A percentile compares a stretch with the other conserved stretches of the same genome.
phyloP scores from a whole-genome alignment of 2,888 invertebrate species.

The Anthophora plumipes region DNA sequence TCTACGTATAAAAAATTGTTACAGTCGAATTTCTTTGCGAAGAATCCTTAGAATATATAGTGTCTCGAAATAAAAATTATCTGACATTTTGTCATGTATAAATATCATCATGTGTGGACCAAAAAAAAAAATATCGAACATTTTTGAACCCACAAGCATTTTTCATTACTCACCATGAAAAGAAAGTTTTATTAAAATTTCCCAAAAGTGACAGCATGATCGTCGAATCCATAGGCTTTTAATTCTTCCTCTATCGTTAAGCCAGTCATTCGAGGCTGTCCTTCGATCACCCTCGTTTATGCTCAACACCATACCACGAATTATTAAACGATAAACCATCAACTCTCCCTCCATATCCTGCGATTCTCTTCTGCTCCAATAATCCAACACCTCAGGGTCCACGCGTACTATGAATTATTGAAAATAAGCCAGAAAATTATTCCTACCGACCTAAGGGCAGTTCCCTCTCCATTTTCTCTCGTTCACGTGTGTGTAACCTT shows the following conservation, averaged over 20 bases:
- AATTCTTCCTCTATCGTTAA: slow-evolving; percentile 21
- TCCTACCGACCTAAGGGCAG: slow-evolving; percentile 41
- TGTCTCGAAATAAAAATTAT: no score
- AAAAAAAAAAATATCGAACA: background rate
- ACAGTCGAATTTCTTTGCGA: no score
- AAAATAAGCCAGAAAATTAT: slow-evolving; percentile 66
- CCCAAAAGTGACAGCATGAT: background rate
- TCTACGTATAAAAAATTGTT: no score
- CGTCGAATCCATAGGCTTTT: background rate
- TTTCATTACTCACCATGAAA: background rate
- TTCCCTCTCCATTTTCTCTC: background rate
- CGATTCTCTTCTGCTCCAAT: slow-evolving; percentile 39
- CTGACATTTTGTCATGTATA: no score
- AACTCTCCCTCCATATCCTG: slow-evolving; percentile 11
- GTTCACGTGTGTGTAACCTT: background rate
- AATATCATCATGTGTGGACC: no score
- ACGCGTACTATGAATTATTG: slow-evolving; percentile 69
- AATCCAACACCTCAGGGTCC: slow-evolving; percentile 49
- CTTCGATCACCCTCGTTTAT: background rate
- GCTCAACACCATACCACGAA: slow-evolving; percentile 3
- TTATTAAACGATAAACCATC: slow-evolving; percentile 44
- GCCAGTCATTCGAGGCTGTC: background rate
- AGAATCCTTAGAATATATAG: no score
- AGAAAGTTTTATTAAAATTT: background rate
- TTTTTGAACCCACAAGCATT: background rate